A percentile compares a stretch with the other conserved stretches of the same genome.
These are phyloP conservation scores for Oxyura jamaicensis DNA, from an alignment of 2,113 vertebrate species.

Conservation along the genomic window DNA sequence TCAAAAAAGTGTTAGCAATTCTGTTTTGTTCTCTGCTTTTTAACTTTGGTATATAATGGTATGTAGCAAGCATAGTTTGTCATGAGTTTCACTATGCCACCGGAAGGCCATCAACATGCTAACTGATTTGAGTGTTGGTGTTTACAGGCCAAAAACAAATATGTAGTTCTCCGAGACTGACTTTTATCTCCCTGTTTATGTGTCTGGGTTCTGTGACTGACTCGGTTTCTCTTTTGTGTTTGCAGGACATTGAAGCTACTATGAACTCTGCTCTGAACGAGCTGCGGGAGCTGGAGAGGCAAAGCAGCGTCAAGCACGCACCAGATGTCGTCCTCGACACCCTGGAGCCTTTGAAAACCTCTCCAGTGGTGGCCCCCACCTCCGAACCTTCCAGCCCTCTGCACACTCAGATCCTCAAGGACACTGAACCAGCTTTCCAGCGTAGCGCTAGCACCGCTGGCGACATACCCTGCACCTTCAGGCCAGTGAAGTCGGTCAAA, in stretches of 20 bases:
- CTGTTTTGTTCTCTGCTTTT: neutral
- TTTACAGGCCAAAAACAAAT: neutral
- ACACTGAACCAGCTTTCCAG: slow-evolving; percentile 87
- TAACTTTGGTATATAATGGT: fast-evolving
- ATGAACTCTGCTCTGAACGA: slow-evolving; percentile 94
- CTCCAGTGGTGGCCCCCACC: slow-evolving; percentile 79
- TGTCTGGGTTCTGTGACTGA: neutral
- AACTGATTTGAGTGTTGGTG: neutral
- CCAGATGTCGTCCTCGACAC: slow-evolving; percentile 98
- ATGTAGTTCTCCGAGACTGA: fast-evolving
- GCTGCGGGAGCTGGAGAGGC: slow-evolving; percentile 90
- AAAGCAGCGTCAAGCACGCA: slow-evolving; percentile 90
- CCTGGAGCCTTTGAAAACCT: slow-evolving; percentile 92
- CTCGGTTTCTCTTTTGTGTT: neutral
- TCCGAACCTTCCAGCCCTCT: slow-evolving; percentile 97
- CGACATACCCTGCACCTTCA: slow-evolving; percentile 92
- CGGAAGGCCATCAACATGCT: neutral
- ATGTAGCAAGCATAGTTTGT: neutral
- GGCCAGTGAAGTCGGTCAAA: slow-evolving; percentile 84
- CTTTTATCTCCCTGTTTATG: fast-evolving
- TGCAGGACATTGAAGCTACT: slow-evolving; percentile 90
- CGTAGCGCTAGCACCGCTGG: slow-evolving; percentile 94
- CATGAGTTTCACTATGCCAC: neutral
- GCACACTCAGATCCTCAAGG: slow-evolving; percentile 91
- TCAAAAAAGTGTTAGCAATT: neutral